phyloP scores from a whole-genome alignment of 2,888 invertebrate genomes.

The Alitta virens region DNA sequence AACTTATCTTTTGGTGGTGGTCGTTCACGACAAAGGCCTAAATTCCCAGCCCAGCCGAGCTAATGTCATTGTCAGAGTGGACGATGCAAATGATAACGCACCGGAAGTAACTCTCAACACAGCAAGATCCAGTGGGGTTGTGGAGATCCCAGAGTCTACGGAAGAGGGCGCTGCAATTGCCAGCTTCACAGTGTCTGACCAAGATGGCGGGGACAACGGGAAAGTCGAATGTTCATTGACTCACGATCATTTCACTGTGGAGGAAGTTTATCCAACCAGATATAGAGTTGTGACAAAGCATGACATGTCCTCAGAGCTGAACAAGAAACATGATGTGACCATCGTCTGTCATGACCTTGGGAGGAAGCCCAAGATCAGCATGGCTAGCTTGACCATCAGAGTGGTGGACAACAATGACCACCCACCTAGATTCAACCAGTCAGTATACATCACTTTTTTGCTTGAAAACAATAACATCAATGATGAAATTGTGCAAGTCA shows the following conservation, averaged over 20 bases:
- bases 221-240: constrained; percentile 8
- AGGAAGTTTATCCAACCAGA: constrained; percentile 1
- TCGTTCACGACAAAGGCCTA: constrained; percentile 17
- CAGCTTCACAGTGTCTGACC: constrained; percentile 18
- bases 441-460: constrained; percentile 1
- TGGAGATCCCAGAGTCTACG: constrained; percentile 12
- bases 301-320: not conserved
- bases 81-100: constrained; percentile 24
- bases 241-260: not conserved
- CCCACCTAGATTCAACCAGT: not conserved
- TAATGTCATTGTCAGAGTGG: constrained; percentile 16
- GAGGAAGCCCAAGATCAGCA: not conserved
- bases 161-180: constrained; percentile 9
- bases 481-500: constrained; percentile 2
- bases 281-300: constrained; percentile 5
- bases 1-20: constrained; percentile 15
- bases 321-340: not conserved
- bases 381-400: not conserved
- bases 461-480: not conserved
- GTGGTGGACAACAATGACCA: constrained; percentile 12
- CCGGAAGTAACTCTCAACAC: constrained; percentile 13
- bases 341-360: constrained; percentile 15
- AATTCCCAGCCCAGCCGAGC: constrained; percentile 11
- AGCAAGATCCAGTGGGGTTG: not conserved
- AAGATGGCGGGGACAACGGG: constrained; percentile 23